Conservation (phyloP, 2,113 vertebrate genomes). For the Elachura formosa region DNA sequence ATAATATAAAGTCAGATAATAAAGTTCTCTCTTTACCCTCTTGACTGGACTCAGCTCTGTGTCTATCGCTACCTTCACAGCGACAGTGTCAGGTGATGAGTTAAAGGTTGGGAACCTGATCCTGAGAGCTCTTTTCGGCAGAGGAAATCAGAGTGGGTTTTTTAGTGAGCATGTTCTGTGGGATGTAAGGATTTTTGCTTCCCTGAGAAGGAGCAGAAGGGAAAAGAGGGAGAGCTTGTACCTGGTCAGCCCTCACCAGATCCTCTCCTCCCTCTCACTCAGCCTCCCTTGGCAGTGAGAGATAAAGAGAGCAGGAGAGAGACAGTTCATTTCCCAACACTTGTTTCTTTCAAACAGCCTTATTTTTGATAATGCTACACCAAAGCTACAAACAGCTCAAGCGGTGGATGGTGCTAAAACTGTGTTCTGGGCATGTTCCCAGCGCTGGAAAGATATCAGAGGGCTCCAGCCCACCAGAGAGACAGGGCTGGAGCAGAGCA, state of each 20-base stretch:
- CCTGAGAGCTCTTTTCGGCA: neutral
- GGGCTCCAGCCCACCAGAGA: neutral
- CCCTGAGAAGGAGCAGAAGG: neutral
- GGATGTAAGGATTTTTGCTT: neutral
- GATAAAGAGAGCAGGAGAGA: neutral
- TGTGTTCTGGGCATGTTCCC: slow-evolving; percentile 31
- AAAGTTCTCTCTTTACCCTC: too few relatives aligned
- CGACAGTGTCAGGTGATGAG: neutral
- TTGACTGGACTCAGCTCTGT: too few relatives aligned
- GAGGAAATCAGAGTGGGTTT: neutral
- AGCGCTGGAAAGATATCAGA: slow-evolving; percentile 54
- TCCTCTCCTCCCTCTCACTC: neutral
- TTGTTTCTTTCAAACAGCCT: slow-evolving; percentile 27
- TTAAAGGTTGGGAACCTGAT: neutral
- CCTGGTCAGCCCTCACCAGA: neutral
- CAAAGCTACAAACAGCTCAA: neutral
- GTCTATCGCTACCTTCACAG: too few relatives aligned
- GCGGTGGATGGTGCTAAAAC: slow-evolving; percentile 19
- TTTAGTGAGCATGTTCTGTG: neutral
- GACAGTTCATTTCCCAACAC: neutral
- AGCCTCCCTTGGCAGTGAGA: neutral
- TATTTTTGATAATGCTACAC: slow-evolving; percentile 12
- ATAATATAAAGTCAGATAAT: too few relatives aligned
- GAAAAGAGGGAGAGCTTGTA: neutral
- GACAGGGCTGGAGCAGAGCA: neutral